phyloP scores from a whole-genome alignment of 2,113 vertebrate genomes.

The Indicator indicator region DNA sequence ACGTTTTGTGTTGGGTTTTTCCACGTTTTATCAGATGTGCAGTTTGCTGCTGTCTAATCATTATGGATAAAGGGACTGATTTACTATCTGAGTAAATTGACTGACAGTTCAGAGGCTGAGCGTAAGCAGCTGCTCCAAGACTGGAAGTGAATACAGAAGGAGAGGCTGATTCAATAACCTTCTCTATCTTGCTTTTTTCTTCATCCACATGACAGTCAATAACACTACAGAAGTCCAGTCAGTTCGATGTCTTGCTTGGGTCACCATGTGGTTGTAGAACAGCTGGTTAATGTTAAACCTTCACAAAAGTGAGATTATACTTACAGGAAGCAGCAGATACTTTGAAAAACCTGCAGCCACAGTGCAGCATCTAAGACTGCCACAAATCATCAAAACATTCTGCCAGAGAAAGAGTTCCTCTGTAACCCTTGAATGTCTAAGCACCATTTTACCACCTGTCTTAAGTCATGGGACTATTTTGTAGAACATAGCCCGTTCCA shows the following conservation, averaged over 20 bases:
- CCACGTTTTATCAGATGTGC: not conserved
- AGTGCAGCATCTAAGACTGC: not conserved
- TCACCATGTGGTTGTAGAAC: slow-evolving; percentile 26
- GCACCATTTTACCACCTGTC: not conserved
- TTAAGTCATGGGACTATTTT: not conserved
- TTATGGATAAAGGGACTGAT: slow-evolving; percentile 14
- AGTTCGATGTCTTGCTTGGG: not conserved
- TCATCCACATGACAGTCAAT: not conserved
- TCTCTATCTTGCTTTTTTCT: slow-evolving; percentile 4
- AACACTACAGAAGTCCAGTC: not conserved
- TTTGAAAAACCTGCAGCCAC: not conserved
- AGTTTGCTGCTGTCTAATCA: slow-evolving; percentile 15
- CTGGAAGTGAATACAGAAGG: not conserved
- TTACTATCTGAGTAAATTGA: slow-evolving; percentile 11
- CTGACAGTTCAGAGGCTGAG: slow-evolving; percentile 14
- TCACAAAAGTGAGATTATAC: not conserved
- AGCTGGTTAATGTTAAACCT: slow-evolving; percentile 38
- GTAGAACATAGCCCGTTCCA: not conserved
- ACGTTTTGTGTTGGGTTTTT: not conserved
- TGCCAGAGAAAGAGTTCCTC: not conserved
- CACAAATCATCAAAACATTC: not conserved
- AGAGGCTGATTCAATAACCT: not conserved
- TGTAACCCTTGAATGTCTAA: not conserved
- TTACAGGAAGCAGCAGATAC: not conserved
- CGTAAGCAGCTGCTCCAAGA: slow-evolving; percentile 2